Percentiles rank a stretch among this genome's conserved stretches.
phyloP scores from a whole-genome alignment of 2,113 vertebrate genomes.

The Callopanchax toddi region DNA sequence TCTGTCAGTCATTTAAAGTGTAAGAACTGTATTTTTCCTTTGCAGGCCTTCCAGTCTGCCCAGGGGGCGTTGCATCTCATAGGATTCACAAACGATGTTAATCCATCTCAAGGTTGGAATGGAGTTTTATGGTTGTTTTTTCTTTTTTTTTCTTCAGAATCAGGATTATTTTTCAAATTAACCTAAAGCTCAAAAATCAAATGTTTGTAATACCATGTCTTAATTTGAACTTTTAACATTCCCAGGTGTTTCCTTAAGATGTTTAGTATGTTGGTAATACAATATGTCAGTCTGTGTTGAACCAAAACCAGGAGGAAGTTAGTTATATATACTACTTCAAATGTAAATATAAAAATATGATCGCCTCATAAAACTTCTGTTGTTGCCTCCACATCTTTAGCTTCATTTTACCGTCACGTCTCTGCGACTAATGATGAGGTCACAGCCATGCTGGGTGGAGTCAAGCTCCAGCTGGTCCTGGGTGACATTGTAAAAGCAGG shows the following conservation, averaged over 20 bases:
- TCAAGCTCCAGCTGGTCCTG: conserved; percentile 54
- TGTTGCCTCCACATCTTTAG: conserved; percentile 15
- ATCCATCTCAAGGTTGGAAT: conserved; percentile 43
- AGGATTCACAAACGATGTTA: conserved; percentile 46
- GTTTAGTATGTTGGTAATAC: too few species aligned
- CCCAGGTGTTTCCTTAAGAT: too few species aligned
- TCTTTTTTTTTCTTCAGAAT: background rate
- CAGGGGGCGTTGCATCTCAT: conserved; percentile 48
- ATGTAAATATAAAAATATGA: too few species aligned
- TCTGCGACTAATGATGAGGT: conserved; percentile 24
- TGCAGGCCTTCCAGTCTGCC: conserved; percentile 56
- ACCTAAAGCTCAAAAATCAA: too few species aligned
- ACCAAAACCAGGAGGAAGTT: too few species aligned
- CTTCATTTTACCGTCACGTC: conserved; percentile 57
- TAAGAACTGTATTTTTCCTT: background rate
- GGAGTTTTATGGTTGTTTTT: background rate
- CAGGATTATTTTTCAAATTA: too few species aligned
- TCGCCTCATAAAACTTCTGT: too few species aligned
- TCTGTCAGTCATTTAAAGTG: background rate
- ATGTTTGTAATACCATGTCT: too few species aligned
- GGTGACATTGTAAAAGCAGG: conserved; percentile 61
- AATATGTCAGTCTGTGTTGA: too few species aligned
- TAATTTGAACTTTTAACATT: too few species aligned
- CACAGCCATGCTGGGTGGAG: conserved; percentile 54
- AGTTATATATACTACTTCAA: too few species aligned